phyloP scores from a whole-genome alignment of 2,888 invertebrate species.

The Epiblema foenella region DNA sequence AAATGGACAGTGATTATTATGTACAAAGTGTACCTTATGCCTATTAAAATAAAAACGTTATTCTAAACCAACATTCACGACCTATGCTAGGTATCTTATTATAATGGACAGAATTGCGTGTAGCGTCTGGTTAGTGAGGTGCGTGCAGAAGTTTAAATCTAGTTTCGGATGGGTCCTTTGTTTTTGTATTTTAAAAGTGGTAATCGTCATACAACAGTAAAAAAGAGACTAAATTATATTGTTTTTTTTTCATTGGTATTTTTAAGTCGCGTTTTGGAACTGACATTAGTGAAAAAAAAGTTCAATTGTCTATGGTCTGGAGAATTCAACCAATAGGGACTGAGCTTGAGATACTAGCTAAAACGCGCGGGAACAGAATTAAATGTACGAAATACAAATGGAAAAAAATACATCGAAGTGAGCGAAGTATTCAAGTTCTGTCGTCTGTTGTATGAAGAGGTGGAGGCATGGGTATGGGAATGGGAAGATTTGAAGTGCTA shows the following conservation, averaged over 20 bases:
- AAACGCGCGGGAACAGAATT: constrained; percentile 8
- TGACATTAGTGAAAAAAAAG: not conserved
- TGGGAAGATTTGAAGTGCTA: not conserved
- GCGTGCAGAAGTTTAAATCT: constrained; percentile 48
- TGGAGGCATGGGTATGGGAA: not conserved
- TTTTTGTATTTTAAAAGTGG: constrained; percentile 6
- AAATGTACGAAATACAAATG: not conserved
- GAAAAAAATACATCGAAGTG: not conserved
- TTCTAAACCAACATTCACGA: constrained; percentile 66
- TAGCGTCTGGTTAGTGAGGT: constrained; percentile 71
- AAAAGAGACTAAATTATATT: not conserved
- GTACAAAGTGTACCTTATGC: constrained; percentile 72
- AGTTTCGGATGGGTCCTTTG: not conserved
- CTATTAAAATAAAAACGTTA: constrained; percentile 63
- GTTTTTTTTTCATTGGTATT: not conserved
- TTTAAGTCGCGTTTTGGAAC: not conserved
- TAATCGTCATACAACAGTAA: not conserved
- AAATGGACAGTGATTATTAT: constrained; percentile 76
- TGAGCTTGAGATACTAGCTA: constrained; percentile 1
- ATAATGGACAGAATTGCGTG: constrained; percentile 84
- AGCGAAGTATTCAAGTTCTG: not conserved
- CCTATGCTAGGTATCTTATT: constrained; percentile 66
- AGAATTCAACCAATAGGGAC: not conserved
- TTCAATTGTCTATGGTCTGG: not conserved
- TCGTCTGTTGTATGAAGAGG: not conserved